A percentile compares a stretch with the other conserved stretches of the same genome.
Evolutionary conservation across 2,797 vertebrate genomes (phyloP).

Genomic region (Anomalospiza imberbis): DNA sequence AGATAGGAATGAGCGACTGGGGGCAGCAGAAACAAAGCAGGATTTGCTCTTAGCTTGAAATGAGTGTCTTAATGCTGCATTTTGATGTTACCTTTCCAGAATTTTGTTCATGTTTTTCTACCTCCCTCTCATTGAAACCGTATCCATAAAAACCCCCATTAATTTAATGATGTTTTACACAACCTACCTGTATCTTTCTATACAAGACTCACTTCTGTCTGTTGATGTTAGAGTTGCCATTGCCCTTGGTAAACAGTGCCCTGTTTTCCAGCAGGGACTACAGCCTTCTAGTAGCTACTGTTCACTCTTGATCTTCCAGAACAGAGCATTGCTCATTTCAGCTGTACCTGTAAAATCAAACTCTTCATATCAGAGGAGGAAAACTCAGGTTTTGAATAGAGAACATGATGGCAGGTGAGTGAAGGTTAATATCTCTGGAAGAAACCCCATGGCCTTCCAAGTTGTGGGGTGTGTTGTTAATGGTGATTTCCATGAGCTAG

Average conservation of each 20-base stretch:
- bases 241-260: background rate
- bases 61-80: background rate
- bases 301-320: background rate
- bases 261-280: background rate
- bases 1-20: background rate
- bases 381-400: background rate
- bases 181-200: background rate
- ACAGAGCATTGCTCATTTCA: background rate
- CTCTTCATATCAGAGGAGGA: background rate
- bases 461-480: background rate
- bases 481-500: background rate
- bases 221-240: background rate
- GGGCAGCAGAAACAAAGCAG: conserved; percentile 27
- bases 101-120: background rate
- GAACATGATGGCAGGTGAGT: background rate
- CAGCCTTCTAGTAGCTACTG: background rate
- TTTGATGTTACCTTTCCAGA: background rate
- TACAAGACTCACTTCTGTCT: background rate
- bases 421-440: background rate
- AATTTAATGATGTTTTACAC: background rate
- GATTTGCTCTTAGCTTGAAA: background rate
- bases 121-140: background rate
- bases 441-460: background rate
- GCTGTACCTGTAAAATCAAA: background rate
- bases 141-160: background rate